Evolutionary conservation across 2,113 vertebrate species (phyloP).

Genomic region (Talpa occidentalis): DNA sequence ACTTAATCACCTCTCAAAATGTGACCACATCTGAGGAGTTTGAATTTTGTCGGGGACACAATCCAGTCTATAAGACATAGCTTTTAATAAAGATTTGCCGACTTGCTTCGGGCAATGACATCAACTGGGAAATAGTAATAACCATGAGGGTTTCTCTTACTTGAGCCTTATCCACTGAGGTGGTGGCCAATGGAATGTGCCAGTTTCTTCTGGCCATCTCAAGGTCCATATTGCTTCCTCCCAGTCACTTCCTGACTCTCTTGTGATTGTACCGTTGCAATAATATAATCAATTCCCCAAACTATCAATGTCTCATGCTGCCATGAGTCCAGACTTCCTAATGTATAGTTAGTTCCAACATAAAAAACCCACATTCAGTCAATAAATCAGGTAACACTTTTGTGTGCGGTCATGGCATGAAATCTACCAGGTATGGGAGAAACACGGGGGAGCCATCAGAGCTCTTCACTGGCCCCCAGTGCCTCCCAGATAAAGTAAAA

Average conservation of each 20-base stretch:
- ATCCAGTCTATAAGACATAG: background rate
- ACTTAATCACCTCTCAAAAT: background rate
- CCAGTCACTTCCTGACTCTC: background rate
- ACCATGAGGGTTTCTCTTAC: background rate
- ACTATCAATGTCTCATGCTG: background rate
- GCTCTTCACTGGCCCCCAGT: background rate
- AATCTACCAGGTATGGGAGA: background rate
- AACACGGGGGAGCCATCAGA: background rate
- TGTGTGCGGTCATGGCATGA: background rate
- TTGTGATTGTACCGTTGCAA: background rate
- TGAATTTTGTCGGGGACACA: background rate
- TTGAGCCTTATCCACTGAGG: background rate
- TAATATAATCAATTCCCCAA: background rate
- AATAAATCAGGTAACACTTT: background rate
- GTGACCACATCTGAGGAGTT: background rate
- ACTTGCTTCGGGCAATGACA: background rate
- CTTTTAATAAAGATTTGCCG: background rate
- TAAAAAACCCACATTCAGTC: background rate
- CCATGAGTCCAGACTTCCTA: background rate
- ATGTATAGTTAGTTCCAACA: background rate
- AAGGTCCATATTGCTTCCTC: background rate
- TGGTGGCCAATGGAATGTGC: background rate
- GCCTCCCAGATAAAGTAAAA: background rate
- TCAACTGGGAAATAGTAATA: background rate
- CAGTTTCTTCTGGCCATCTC: background rate